These are phyloP conservation scores for Chironomus riparius DNA, from an alignment of 2,888 invertebrate genomes.

Conservation along the genomic window DNA sequence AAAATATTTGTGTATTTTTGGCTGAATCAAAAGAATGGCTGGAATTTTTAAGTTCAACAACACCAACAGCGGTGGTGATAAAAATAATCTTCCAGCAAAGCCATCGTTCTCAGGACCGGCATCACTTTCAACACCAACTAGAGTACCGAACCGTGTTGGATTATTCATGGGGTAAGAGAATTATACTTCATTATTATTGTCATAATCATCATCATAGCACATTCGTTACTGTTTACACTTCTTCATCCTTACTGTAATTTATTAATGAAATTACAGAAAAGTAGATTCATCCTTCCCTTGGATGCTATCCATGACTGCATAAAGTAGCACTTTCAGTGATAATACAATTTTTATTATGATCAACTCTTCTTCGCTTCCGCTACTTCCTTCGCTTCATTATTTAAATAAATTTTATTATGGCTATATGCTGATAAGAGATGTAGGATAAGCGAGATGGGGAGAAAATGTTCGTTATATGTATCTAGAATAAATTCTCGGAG, in stretches of 20 bases:
- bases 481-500: too few relatives aligned
- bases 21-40: neutral
- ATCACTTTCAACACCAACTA: conserved; percentile 21
- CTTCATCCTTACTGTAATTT: neutral
- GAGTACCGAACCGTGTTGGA: neutral
- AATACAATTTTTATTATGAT: too few relatives aligned
- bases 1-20: neutral
- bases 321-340: too few relatives aligned
- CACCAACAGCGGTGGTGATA: neutral
- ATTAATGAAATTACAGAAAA: too few relatives aligned
- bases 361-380: too few relatives aligned
- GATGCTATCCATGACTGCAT: too few relatives aligned
- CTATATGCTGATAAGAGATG: too few relatives aligned
- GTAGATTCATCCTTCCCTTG: too few relatives aligned
- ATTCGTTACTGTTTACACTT: neutral
- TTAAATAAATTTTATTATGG: too few relatives aligned
- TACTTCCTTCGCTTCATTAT: too few relatives aligned
- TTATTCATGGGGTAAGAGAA: conserved; percentile 17
- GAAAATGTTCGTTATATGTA: too few relatives aligned
- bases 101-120: conserved; percentile 4
- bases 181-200: neutral
- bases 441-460: too few relatives aligned
- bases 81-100: neutral
- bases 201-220: neutral
- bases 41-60: conserved; percentile 21